A percentile compares a stretch with the other conserved stretches of the same genome.
Conservation (phyloP, 2,113 vertebrate genomes). For the Ovibos moschatus region DNA sequence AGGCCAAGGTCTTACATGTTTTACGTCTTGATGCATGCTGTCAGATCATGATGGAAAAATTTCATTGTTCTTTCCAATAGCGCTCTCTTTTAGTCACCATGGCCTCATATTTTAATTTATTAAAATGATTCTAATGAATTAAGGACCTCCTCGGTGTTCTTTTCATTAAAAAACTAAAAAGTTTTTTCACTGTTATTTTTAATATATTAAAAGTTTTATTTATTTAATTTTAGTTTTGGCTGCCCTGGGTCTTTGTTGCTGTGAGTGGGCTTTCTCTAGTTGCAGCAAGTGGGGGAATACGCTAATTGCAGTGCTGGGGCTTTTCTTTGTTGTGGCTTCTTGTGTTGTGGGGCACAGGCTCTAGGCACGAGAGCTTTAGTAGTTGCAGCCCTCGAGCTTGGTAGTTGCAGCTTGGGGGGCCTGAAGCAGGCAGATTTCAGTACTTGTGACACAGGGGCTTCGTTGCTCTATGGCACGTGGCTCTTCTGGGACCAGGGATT, state of each 20-base stretch:
- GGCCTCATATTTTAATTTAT: neutral
- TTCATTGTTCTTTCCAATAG: neutral
- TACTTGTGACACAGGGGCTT: neutral
- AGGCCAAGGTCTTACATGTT: neutral
- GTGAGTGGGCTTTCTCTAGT: neutral
- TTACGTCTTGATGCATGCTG: neutral
- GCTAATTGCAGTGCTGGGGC: neutral
- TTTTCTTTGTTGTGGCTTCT: neutral
- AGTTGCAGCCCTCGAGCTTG: neutral
- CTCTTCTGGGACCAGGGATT: neutral
- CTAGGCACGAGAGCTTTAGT: neutral
- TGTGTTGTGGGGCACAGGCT: neutral
- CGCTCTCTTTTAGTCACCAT: neutral
- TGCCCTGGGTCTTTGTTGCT: neutral
- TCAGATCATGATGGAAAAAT: neutral
- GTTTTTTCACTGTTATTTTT: neutral
- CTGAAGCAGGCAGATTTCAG: neutral
- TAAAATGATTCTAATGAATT: neutral
- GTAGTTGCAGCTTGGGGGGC: neutral
- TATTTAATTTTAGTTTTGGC: neutral
- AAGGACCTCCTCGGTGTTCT: neutral
- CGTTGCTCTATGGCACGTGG: neutral
- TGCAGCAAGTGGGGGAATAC: neutral
- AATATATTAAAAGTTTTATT: neutral
- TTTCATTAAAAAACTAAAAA: neutral